Conservation (phyloP, 2,797 vertebrate genomes). For the Arctocebus calabarensis region DNA sequence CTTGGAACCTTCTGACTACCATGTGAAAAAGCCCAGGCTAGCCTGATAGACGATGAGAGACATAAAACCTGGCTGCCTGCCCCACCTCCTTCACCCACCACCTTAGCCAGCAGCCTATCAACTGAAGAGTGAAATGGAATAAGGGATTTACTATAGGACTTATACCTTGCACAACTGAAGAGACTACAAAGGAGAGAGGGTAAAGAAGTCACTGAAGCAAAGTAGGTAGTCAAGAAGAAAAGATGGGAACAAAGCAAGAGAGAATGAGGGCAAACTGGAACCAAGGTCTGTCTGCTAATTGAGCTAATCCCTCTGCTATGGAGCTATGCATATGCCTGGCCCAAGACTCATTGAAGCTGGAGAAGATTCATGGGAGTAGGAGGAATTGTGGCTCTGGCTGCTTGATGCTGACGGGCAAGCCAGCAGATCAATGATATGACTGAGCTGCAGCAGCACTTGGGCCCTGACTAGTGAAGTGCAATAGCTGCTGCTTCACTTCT, state of each 20-base stretch:
- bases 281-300: neutral
- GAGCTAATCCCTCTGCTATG: neutral
- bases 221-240: neutral
- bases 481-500: neutral
- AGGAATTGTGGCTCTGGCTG: neutral
- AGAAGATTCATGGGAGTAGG: neutral
- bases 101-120: neutral
- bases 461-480: neutral
- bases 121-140: neutral
- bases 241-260: neutral
- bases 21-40: constrained; percentile 12
- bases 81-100: neutral
- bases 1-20: neutral
- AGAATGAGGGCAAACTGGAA: neutral
- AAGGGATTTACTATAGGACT: neutral
- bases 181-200: neutral
- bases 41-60: neutral
- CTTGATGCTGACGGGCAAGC: too few relatives aligned
- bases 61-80: neutral
- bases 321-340: neutral
- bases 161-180: neutral
- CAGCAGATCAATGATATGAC: too few relatives aligned
- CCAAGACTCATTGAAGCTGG: neutral
- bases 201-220: constrained; percentile 3
- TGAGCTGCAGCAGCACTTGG: neutral